Evolutionary conservation across 2,797 vertebrate species (phyloP), one percentile per base, ranked within the genome.

Genomic region (Myioborus miniatus): DNA sequence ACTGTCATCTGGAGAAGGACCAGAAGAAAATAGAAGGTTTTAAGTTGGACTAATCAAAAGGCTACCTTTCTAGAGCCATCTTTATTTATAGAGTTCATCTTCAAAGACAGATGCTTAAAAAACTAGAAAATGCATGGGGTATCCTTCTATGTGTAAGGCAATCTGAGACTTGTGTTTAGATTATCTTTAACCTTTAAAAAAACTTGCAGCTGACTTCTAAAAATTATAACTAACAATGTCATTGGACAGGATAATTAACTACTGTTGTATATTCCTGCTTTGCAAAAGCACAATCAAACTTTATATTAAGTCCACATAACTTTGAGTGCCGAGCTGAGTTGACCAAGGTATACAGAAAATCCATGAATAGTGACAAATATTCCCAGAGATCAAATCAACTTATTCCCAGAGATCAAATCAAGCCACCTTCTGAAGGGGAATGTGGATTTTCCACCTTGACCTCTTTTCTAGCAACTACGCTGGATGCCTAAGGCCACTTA

Each of bases 81-180:
- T 86, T 89, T 59, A 34, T 56, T 74, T 53, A 39, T 26, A 59
- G 6, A 34, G 27, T 85, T 74, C 47, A 12, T 69, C 27, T 81
- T 89, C 32, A 41, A 83, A 78, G 24, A 49, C 1, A 44, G 26
- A 53, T 22, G 4, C 36, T 56, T 8, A 18, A 69, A 79, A 87
- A 65, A 11, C 4, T 3, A 4, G 24, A 62, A 77, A 46, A 15
- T 32, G 1, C 7, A 14, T 47, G 9, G 1, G 2, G 18, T 34
- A 4, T 59, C 70, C 46, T 60, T 64, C 5, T 37, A 5, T 53
- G 10, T 60, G 20, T 29, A 12, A 68, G 34, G 32, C 11, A 85
- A 9, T 5, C 19, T n/a, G 36, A 92, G 6, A 16, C 7, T 53
- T 41, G 13, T 59, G 2, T 26, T 62, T 22, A 19, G 12, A 41